These are phyloP conservation scores for Philaenus spumarius DNA, from an alignment of 1,140 invertebrate species.

Conservation along the genomic window DNA sequence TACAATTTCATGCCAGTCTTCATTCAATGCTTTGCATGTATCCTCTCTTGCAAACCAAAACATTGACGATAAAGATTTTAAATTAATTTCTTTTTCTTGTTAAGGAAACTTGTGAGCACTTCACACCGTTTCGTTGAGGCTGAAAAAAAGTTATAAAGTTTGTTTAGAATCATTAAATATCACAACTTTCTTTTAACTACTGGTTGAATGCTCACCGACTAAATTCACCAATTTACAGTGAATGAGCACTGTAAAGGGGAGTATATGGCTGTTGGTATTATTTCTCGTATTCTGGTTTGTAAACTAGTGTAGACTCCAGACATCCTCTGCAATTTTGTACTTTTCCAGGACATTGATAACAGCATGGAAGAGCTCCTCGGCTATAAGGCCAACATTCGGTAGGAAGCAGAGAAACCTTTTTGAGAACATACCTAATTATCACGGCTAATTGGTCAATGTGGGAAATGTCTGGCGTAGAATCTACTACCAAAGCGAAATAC, in stretches of 20 bases:
- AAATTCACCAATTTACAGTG: background rate
- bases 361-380: background rate
- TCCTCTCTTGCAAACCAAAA: background rate
- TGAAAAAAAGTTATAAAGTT: background rate
- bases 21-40: constrained; percentile 2
- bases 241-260: background rate
- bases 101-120: background rate
- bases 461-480: too few species aligned
- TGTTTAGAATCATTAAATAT: background rate
- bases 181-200: constrained; percentile 2
- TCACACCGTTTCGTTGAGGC: background rate
- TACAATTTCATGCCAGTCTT: background rate
- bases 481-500: background rate
- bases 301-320: background rate
- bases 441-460: too few species aligned
- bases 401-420: constrained; percentile 1
- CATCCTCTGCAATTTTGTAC: background rate
- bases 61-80: background rate
- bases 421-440: background rate
- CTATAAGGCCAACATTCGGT: background rate
- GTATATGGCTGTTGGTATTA: background rate
- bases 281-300: constrained; percentile 1
- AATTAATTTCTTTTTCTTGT: background rate
- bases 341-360: background rate
- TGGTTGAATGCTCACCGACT: constrained; percentile 3